Percentiles rank a stretch among this genome's conserved stretches.
phyloP scores from a whole-genome alignment of 2,797 vertebrate genomes.

The Pelobates cultripes region DNA sequence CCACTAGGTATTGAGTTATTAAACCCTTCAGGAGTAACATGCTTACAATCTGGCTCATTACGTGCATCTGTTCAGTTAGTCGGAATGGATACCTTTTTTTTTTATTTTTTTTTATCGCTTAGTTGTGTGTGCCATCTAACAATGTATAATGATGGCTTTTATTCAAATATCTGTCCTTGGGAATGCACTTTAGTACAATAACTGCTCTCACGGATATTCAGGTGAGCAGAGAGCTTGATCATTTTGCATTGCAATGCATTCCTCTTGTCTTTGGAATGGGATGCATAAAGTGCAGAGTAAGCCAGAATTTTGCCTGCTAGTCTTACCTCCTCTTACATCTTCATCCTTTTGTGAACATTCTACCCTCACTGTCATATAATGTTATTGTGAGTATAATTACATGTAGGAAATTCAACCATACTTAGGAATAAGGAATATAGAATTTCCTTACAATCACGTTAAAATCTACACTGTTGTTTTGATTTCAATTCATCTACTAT shows the following conservation, averaged over 20 bases:
- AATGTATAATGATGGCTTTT: neutral
- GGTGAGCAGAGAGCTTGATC: slow-evolving; percentile 8
- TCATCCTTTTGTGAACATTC: neutral
- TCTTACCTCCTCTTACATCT: neutral
- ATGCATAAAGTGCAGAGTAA: neutral
- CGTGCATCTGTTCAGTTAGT: neutral
- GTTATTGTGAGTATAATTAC: neutral
- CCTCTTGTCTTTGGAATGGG: neutral
- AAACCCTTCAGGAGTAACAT: neutral
- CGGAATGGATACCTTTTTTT: neutral
- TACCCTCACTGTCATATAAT: neutral
- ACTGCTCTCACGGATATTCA: neutral
- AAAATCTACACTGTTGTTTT: neutral
- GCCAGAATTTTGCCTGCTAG: neutral
- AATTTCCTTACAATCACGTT: neutral
- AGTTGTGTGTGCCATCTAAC: neutral
- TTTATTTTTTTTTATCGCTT: neutral
- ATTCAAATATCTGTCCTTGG: neutral
- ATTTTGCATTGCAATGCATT: neutral
- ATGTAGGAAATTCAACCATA: neutral
- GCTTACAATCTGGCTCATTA: neutral
- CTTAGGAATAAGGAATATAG: neutral
- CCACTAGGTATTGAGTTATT: neutral
- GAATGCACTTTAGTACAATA: neutral
- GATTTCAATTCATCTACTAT: slow-evolving; percentile 42